Percentiles rank a stretch among this genome's conserved stretches.
phyloP scores from a whole-genome alignment of 53 echinoderm and acorn worm species.

The Paracentrotus lividus region DNA sequence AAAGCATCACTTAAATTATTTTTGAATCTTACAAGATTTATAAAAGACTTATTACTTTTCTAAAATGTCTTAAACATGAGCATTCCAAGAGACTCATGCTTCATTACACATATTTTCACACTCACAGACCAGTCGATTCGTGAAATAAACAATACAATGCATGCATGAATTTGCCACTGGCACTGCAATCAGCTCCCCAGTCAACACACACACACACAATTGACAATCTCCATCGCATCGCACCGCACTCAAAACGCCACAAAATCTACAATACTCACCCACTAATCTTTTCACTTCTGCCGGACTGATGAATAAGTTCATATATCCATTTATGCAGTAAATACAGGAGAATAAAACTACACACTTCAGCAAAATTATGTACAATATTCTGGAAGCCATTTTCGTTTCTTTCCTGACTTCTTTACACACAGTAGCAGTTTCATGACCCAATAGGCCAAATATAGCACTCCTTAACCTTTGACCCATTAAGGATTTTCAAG shows the following conservation, averaged over 20 bases:
- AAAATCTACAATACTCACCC: conserved; percentile 40
- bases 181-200: not conserved
- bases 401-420: not conserved
- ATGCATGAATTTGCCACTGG: not conserved
- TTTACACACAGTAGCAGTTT: conserved; percentile 1
- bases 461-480: conserved; percentile 64
- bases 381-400: conserved; percentile 42
- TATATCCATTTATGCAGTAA: conserved; percentile 41
- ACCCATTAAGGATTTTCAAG: conserved; percentile 6
- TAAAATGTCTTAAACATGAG: too few species aligned
- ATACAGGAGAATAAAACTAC: conserved; percentile 56
- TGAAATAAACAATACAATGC: not conserved
- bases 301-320: conserved; percentile 58
- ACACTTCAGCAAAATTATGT: conserved; percentile 51
- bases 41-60: too few species aligned
- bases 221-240: not conserved
- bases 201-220: not conserved
- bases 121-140: too few species aligned
- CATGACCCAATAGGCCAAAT: conserved; percentile 23
- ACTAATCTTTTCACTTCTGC: conserved; percentile 52
- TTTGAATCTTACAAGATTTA: too few species aligned
- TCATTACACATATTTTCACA: too few species aligned
- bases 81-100: too few species aligned
- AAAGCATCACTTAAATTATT: too few species aligned
- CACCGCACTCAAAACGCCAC: not conserved